Evolutionary conservation across 2,888 invertebrate genomes (phyloP), one percentile per base, ranked within the genome.

Genomic region (Hydropsyche betteni): DNA sequence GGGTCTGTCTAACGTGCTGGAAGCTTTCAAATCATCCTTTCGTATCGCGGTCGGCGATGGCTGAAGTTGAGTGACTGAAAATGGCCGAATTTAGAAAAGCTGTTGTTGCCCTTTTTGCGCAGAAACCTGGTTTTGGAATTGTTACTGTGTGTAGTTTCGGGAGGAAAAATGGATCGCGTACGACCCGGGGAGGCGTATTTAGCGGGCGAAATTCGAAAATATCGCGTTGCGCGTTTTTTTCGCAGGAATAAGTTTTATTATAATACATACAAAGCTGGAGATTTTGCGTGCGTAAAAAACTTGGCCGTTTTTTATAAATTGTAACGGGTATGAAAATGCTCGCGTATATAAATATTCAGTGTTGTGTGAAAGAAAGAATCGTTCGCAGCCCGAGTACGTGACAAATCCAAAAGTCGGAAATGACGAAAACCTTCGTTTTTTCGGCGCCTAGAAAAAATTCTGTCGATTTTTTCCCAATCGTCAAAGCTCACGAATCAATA

Each of bases 401-500:
- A 24, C 58, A 53, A 53, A 53, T 53, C 5, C 53, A 14, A 53
- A 53, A 53, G 53, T 53, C 14, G 24, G 4, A 24, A 58, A 16
- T 24, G 58, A 16, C 58, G 58, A 58, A 58, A 64, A 34, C 8
- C 34, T 34, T 10, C 12, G 5, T n/a, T 7, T 36, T n/a, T 24
- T 64, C 10, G 24, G 24, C 2, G 24, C 1, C 24, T 24, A 34
- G 10, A 10, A 10, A 36, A 36, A 8, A 33, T 64, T 8, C 64
- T 10, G 36, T 8, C 52, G 2, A 5, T 3, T 34, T 33, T 53
- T 69, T 70, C 53, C 70, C 52, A 70, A 70, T 70, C 53, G 33
- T 52, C 34, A 52, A 24, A 14, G 10, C 33, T 51, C 51, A 50
- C 36, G 74, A 76, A 76, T 76, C 76, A 74, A 76, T 76, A 76